Conservation (phyloP, 2,797 vertebrate genomes). For the Onychomys arenicola region DNA sequence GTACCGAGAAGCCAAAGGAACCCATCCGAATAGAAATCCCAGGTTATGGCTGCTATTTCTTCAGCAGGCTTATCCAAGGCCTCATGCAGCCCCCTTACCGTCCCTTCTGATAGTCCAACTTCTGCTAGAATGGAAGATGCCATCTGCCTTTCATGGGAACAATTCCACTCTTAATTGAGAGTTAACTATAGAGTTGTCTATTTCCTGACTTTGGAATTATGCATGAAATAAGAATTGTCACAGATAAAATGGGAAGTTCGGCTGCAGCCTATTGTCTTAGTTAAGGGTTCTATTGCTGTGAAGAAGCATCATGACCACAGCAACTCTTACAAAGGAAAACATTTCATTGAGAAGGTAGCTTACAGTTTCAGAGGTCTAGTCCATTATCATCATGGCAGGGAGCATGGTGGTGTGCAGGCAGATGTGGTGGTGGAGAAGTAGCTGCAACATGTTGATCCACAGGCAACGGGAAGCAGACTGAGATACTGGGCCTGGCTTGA, state of each 20-base stretch:
- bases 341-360: not conserved
- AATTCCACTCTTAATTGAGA: not conserved
- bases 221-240: slow-evolving; percentile 29
- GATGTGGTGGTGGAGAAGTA: not conserved
- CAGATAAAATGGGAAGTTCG: not conserved
- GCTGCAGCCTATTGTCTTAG: not conserved
- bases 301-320: not conserved
- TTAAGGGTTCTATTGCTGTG: not conserved
- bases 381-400: not conserved
- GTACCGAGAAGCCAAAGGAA: not conserved
- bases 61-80: not conserved
- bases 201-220: slow-evolving; percentile 14
- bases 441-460: not conserved
- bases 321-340: not conserved
- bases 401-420: not conserved
- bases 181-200: not conserved
- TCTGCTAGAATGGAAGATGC: not conserved
- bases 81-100: not conserved
- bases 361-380: not conserved
- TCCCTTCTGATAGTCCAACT: not conserved
- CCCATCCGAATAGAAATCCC: not conserved
- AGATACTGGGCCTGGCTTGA: not conserved
- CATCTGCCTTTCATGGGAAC: not conserved
- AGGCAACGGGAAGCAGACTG: not conserved
- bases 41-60: not conserved